Conservation (phyloP, 2,797 vertebrate genomes). For the Brachyrhaphis roseni region DNA sequence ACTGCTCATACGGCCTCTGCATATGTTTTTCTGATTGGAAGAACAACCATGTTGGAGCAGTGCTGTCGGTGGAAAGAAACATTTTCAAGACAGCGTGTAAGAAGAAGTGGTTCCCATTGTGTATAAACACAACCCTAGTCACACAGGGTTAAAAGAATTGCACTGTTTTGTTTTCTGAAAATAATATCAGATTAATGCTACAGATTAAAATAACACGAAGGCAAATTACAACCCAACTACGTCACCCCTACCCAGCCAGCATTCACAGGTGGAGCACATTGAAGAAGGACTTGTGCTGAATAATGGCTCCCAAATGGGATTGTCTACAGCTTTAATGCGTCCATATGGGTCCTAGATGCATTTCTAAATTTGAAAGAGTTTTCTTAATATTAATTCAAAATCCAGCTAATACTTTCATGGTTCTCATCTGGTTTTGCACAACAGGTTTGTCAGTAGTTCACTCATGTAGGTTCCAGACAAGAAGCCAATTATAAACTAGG, state of each 20-base stretch:
- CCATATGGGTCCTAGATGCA: background rate
- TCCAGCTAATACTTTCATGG: background rate
- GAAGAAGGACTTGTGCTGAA: background rate
- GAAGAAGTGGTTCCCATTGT: slow-evolving; percentile 6
- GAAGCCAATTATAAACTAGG: background rate
- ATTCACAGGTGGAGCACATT: background rate
- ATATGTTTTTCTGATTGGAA: slow-evolving; percentile 20
- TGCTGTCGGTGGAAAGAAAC: slow-evolving; percentile 17
- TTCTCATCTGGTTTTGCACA: background rate
- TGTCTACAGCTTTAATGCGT: background rate
- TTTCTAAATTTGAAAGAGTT: background rate
- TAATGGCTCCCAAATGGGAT: background rate
- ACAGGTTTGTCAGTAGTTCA: background rate
- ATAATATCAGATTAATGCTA: background rate
- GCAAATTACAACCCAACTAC: slow-evolving; percentile 19
- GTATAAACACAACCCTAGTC: slow-evolving; percentile 2
- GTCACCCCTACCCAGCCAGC: background rate
- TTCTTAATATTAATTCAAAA: background rate
- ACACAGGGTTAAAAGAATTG: slow-evolving; percentile 4
- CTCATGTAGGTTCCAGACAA: background rate
- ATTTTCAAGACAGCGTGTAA: slow-evolving; percentile 11
- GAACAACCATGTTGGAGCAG: slow-evolving; percentile 12
- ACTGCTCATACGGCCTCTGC: slow-evolving; percentile 35
- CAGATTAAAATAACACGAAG: slow-evolving; percentile 14
- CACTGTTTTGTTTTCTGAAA: background rate